Conservation (phyloP, 1,140 invertebrate species). For the Chrysomallon squamiferum region DNA sequence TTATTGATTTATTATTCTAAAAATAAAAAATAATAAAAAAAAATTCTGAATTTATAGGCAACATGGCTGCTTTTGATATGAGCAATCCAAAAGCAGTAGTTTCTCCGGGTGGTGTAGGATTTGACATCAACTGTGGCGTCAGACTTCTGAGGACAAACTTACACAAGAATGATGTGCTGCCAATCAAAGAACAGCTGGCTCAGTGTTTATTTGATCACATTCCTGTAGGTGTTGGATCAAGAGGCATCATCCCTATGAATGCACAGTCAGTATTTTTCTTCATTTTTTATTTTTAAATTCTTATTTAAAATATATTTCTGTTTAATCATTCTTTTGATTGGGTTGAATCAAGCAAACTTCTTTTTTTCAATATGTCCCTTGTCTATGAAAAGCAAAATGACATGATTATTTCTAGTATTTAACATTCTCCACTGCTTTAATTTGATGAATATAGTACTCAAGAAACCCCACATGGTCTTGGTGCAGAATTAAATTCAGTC, state of each 20-base stretch:
- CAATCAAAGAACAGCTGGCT: slow-evolving; percentile 96
- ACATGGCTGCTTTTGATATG: slow-evolving; percentile 99
- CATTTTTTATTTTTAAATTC: no score
- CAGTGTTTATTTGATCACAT: slow-evolving; percentile 99
- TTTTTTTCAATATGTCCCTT: no score
- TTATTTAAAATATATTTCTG: neutral
- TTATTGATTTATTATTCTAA: no score
- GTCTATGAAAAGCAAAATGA: no score
- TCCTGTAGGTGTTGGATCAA: slow-evolving; percentile 96
- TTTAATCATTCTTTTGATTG: neutral
- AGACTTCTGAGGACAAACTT: slow-evolving; percentile 95
- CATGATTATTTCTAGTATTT: no score
- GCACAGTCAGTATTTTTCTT: slow-evolving; percentile 67
- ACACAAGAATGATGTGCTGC: slow-evolving; percentile 90
- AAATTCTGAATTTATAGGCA: slow-evolving; percentile 72
- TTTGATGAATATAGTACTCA: no score
- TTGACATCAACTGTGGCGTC: slow-evolving; percentile 99
- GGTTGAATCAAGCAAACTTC: neutral
- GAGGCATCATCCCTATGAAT: slow-evolving; percentile 99
- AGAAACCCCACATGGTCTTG: no score
- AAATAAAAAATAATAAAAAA: slow-evolving; percentile 1
- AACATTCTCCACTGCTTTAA: no score
- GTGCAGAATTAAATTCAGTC: no score
- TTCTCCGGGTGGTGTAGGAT: slow-evolving; percentile 98
- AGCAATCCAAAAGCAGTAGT: slow-evolving; percentile 91